These are phyloP conservation scores for Orchesella cincta DNA, from an alignment of 1,140 invertebrate genomes.

Conservation along the genomic window DNA sequence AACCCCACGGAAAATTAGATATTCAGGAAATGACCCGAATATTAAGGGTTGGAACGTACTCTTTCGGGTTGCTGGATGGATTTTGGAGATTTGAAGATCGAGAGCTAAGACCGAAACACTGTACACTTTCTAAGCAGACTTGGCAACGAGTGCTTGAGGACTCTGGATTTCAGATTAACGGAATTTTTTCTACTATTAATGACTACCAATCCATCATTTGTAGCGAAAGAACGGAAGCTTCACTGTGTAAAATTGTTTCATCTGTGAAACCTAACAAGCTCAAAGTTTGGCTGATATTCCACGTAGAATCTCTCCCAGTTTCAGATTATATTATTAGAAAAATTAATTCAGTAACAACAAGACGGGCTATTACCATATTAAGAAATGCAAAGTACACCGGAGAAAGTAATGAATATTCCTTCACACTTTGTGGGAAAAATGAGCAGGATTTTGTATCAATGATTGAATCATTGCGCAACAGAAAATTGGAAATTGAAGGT, in stretches of 20 bases:
- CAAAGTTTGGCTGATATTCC: too few relatives aligned
- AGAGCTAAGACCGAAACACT: not conserved
- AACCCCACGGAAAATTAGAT: slow-evolving; percentile 3
- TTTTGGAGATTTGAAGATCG: slow-evolving; percentile 42
- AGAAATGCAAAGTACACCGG: too few relatives aligned
- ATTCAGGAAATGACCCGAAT: slow-evolving; percentile 10
- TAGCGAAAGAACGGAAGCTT: not conserved
- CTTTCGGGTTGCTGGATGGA: slow-evolving; percentile 41
- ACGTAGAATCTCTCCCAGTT: too few relatives aligned
- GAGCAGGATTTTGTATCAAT: not conserved
- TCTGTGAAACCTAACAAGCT: too few relatives aligned
- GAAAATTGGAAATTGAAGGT: slow-evolving; percentile 20
- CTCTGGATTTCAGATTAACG: slow-evolving; percentile 19
- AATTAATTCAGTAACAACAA: too few relatives aligned
- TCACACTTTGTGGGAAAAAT: not conserved
- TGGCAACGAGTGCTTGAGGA: slow-evolving; percentile 19
- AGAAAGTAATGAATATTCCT: too few relatives aligned
- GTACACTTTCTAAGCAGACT: not conserved
- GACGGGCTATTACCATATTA: not conserved
- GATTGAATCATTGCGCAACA: not conserved
- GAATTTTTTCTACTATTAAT: not conserved
- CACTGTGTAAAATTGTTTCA: too few relatives aligned
- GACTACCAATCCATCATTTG: not conserved
- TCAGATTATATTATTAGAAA: too few relatives aligned
- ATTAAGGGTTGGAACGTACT: not conserved